A percentile compares a stretch with the other conserved stretches of the same genome.
Conservation (phyloP, 2,888 invertebrate genomes). For the Stenodera caucasica region DNA sequence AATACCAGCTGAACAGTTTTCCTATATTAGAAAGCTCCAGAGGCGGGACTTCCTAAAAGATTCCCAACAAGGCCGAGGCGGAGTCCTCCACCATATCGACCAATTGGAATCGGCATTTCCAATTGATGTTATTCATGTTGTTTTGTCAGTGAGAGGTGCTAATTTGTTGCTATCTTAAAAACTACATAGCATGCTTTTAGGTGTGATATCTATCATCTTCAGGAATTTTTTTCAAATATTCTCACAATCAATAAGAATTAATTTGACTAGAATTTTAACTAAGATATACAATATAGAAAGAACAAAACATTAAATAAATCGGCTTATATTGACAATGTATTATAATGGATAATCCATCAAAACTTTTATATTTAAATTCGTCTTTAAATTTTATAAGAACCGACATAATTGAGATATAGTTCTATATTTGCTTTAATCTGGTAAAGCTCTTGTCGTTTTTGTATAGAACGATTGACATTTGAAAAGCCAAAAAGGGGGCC, state of each 20-base stretch:
- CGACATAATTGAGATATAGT: slow-evolving; percentile 39
- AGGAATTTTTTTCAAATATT: background rate
- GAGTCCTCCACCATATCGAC: slow-evolving; percentile 25
- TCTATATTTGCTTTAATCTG: slow-evolving; percentile 36
- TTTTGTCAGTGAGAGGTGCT: slow-evolving; percentile 38
- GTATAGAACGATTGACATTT: slow-evolving; percentile 19
- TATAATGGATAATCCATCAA: slow-evolving; percentile 1
- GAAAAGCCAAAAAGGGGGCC: slow-evolving; percentile 16
- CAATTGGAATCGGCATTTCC: slow-evolving; percentile 24
- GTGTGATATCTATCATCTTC: slow-evolving; percentile 24
- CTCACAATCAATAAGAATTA: too few species aligned
- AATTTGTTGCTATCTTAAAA: slow-evolving; percentile 43
- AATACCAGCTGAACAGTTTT: slow-evolving; percentile 37
- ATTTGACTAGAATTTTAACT: background rate
- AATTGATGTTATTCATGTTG: slow-evolving; percentile 33
- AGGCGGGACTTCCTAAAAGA: slow-evolving; percentile 41
- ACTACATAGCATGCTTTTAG: slow-evolving; percentile 16
- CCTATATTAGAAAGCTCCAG: slow-evolving; percentile 44
- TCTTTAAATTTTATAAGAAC: background rate
- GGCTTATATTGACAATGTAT: background rate
- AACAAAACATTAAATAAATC: background rate
- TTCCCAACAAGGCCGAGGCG: slow-evolving; percentile 46
- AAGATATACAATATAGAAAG: background rate
- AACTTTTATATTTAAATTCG: background rate
- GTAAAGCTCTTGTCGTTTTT: slow-evolving; percentile 43